Evolutionary conservation across 2,888 invertebrate genomes (phyloP), one percentile per base, ranked within the genome.

Genomic region (Prosopocoilus inquinatus): DNA sequence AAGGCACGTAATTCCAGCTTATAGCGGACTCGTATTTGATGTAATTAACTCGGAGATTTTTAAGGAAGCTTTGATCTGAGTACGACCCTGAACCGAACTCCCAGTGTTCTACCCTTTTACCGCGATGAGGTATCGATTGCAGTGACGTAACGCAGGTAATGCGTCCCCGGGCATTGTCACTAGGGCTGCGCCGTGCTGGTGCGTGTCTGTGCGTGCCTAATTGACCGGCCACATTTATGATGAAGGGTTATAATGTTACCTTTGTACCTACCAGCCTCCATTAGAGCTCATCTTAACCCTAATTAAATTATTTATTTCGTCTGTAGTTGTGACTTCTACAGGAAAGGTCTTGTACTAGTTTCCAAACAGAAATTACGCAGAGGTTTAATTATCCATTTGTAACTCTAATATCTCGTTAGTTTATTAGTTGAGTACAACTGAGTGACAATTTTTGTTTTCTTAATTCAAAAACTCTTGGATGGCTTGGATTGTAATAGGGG

Each of bases 81-180:
- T 41, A 41, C 52, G 47, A 20, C 38, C 54, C 54, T 54, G 50
- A 38, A 45, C 48, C 41, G 35, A 13, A 12, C 35, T 35, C 34
- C 48, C 13, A 35, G 47, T 60, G 55, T 50, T 57, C 68, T 69
- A 73, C 72, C 74, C 72, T 73, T 74, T 73, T 72, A 73, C 69
- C 68, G 70, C 71, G 72, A 73, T 74, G 74, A 74, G 72, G 67
- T 74, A 74, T 74, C 71, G 74, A 74, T 74, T 73, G 66, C 63
- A 64, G 63, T 71, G 70, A 70, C 70, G 70, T 67, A 68, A 68
- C 66, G 63, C 70, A 69, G 69, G 70, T 70, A 69, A 70, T 70
- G 66, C 66, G 67, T 67, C 69, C 67, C 66, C 64, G 64, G 68
- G 70, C 68, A 69, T 67, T 69, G 68, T 68, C 68, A 67, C 66